Conservation (phyloP, 1,140 invertebrate species). For the Sinella curviseta region DNA sequence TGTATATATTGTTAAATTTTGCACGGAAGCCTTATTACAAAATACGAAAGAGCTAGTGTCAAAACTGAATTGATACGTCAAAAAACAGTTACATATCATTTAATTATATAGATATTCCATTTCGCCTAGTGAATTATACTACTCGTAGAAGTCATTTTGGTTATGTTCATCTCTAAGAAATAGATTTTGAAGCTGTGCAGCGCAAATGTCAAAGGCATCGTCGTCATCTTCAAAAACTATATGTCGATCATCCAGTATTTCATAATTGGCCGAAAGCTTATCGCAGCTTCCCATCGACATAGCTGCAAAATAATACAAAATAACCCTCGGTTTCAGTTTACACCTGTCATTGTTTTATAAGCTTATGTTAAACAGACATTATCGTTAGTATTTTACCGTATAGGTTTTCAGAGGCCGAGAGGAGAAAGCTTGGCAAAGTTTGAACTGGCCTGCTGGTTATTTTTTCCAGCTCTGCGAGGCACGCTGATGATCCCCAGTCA, state of each 20-base stretch:
- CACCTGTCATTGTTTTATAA: not conserved
- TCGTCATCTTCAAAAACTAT: constrained; percentile 2
- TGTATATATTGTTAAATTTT: too few species aligned
- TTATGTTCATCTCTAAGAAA: not conserved
- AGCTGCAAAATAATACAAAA: not conserved
- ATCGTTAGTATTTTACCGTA: not conserved
- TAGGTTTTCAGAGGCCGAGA: constrained; percentile 7
- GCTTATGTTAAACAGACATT: too few species aligned
- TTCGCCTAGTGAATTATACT: too few species aligned
- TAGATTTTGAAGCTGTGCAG: not conserved
- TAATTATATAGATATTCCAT: too few species aligned
- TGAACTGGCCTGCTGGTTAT: constrained; percentile 2
- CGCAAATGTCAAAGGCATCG: constrained; percentile 4
- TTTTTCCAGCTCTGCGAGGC: constrained; percentile 11
- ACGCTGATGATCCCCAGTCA: constrained; percentile 9
- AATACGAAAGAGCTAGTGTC: too few species aligned
- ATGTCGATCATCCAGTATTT: constrained; percentile 12
- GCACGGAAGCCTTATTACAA: too few species aligned
- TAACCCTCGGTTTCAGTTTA: too few species aligned
- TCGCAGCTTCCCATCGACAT: constrained; percentile 18
- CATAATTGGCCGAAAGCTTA: constrained; percentile 11
- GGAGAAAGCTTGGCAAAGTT: constrained; percentile 8
- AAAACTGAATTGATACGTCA: too few species aligned
- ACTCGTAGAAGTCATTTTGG: not conserved
- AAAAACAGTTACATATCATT: too few species aligned